These are phyloP conservation scores for Craniophora ligustri DNA, from an alignment of 2,888 invertebrate genomes.

Conservation along the genomic window DNA sequence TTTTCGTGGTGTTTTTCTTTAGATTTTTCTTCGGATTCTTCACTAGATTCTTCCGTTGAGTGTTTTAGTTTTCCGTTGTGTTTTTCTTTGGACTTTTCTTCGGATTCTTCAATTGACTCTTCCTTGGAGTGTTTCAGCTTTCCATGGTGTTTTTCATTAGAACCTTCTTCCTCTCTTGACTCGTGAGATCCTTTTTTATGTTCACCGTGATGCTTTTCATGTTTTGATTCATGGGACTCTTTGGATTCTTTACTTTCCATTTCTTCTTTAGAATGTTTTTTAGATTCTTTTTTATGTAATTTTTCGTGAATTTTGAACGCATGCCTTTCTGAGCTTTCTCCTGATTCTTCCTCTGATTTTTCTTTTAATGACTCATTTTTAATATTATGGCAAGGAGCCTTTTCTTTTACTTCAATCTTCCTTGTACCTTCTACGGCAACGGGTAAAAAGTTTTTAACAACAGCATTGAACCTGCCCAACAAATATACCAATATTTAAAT, in stretches of 20 bases:
- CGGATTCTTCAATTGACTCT: slow-evolving; percentile 24
- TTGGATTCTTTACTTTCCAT: slow-evolving; percentile 7
- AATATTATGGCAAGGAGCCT: slow-evolving; percentile 63
- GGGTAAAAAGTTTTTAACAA: slow-evolving; percentile 77
- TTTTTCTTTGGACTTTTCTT: slow-evolving; percentile 2
- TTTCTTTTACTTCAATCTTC: slow-evolving; percentile 33
- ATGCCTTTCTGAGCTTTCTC: not conserved
- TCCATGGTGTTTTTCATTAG: not conserved
- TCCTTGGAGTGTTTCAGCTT: slow-evolving; percentile 1
- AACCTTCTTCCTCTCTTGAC: not conserved
- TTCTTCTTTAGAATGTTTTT: slow-evolving; percentile 12
- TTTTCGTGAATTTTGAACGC: slow-evolving; percentile 11
- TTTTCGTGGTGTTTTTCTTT: not conserved
- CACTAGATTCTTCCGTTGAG: slow-evolving; percentile 4
- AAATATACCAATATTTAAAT: slow-evolving; percentile 11
- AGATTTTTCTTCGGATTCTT: slow-evolving; percentile 22
- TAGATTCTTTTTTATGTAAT: slow-evolving; percentile 5
- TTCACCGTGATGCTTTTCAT: slow-evolving; percentile 3
- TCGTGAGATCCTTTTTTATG: not conserved
- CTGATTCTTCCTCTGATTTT: slow-evolving; percentile 10
- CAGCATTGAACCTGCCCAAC: slow-evolving; percentile 76
- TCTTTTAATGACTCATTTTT: slow-evolving; percentile 68
- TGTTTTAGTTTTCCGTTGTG: not conserved
- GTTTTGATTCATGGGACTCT: slow-evolving; percentile 3
- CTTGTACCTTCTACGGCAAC: slow-evolving; percentile 36